phyloP scores from a whole-genome alignment of 2,797 vertebrate genomes.

The Lagorchestes hirsutus region DNA sequence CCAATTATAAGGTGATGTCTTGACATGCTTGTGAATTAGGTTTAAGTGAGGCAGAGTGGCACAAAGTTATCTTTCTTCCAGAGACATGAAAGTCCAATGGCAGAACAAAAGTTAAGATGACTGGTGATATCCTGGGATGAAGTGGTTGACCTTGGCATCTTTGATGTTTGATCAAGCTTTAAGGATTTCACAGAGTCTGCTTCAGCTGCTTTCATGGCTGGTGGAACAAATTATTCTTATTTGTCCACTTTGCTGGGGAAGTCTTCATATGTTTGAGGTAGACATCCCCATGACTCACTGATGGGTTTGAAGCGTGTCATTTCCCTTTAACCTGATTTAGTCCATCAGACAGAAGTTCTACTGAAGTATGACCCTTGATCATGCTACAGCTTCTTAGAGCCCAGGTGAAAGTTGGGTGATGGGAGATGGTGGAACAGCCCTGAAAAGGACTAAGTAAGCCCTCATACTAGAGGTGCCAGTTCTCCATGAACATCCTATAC shows the following conservation, averaged over 20 bases:
- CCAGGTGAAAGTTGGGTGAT: background rate
- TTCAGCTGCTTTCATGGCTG: background rate
- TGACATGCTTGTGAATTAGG: too few relatives aligned
- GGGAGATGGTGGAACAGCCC: background rate
- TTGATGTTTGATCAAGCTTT: background rate
- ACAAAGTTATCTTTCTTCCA: too few relatives aligned
- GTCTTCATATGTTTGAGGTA: too few relatives aligned
- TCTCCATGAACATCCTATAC: background rate
- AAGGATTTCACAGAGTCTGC: background rate
- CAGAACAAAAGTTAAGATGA: too few relatives aligned
- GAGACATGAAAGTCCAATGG: too few relatives aligned
- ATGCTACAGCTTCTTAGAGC: too few relatives aligned
- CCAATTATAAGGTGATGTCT: too few relatives aligned
- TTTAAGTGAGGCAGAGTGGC: too few relatives aligned
- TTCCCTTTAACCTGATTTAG: background rate
- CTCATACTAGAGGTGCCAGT: background rate
- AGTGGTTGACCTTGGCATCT: too few relatives aligned
- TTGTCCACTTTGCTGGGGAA: too few relatives aligned
- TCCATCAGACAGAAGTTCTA: background rate
- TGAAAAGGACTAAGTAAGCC: background rate
- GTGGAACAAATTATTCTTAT: too few relatives aligned
- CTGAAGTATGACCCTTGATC: background rate
- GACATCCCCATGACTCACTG: background rate
- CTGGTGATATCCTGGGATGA: too few relatives aligned
- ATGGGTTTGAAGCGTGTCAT: background rate